Evolutionary conservation across 2,888 invertebrate species (phyloP).

Genomic region (Mimachlamys varia): DNA sequence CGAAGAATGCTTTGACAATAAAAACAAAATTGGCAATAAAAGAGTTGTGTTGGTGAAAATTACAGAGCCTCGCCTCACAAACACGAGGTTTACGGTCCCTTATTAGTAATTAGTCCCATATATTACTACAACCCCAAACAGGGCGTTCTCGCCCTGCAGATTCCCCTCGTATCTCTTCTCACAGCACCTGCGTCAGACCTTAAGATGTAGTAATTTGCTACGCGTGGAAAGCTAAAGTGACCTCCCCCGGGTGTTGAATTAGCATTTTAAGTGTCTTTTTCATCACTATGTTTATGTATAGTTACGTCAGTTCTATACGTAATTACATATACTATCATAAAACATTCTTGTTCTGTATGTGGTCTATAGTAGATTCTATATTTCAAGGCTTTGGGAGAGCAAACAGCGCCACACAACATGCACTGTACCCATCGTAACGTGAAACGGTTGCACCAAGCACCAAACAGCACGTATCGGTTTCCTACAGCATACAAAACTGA

Average conservation of each 20-base stretch:
- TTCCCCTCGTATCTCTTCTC: background rate
- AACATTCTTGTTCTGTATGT: background rate
- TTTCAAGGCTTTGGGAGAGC: background rate
- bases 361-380: background rate
- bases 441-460: too few species aligned
- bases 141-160: background rate
- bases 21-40: background rate
- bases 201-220: slow-evolving; percentile 8
- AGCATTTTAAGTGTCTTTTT: slow-evolving; percentile 10
- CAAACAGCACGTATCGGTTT: too few species aligned
- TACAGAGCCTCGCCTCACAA: slow-evolving; percentile 21
- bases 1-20: slow-evolving; percentile 30
- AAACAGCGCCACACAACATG: background rate
- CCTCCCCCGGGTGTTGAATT: slow-evolving; percentile 32
- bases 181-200: background rate
- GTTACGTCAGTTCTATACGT: background rate
- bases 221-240: background rate
- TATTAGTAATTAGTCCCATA: slow-evolving; percentile 26
- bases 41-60: slow-evolving; percentile 22
- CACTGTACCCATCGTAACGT: too few species aligned
- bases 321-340: background rate
- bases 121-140: background rate
- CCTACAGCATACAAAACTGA: too few species aligned
- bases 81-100: background rate
- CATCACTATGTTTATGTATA: slow-evolving; percentile 12